Evolutionary conservation across 35 echinoderm and acorn worm species (phyloP), one percentile per base, ranked within the genome.

Genomic region (Hemicentrotus pulcherrimus): DNA sequence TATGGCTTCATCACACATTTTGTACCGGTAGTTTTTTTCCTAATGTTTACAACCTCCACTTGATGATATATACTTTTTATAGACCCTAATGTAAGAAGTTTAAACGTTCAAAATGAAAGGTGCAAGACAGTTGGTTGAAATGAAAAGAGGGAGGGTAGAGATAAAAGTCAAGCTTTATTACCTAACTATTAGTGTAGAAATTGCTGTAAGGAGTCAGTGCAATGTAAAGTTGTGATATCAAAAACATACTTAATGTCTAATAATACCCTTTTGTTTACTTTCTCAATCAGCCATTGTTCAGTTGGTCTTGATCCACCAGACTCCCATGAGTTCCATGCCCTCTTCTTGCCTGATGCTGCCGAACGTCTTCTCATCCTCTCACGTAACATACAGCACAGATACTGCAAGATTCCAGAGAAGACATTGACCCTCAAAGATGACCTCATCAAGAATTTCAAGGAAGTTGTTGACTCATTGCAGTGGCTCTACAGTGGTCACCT

Each of bases 291-390:
- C 14, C 97, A 98, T 94, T 97, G 97, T 92, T 96, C 98, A 41
- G 98, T 99, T 78, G 98, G 98, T 12, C 94, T 99, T 35, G 98
- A 99, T 85, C 98, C 98, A 28, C 95, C 97, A 92, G 98, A 99
- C 88, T 98, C 98, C 3, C 96, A 99, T 95, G 98, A 99, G 78
- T 99, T 96, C 90, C 96, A 99, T 97, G 98, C 97, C 47, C 97
- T 99, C 31, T 99, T 99, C 91, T 96, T 99, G 0, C 98, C 98
- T 0, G 97, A 99, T 12, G 95, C 96, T 28, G 87, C 96, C 9
- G 98, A 99, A 94, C 86, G 98, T 22, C 94, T 99, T 15, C 95
- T 99, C 32, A 98, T 99, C 65, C 94, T 99, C 31, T 96, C 95
- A 48, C 96, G 98, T 22, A 98, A 99, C 78, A 95, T 98, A 52